Base-by-base conservation (phyloP, 2,113 vertebrate species). In the Daubentonia madagascariensis region DNA sequence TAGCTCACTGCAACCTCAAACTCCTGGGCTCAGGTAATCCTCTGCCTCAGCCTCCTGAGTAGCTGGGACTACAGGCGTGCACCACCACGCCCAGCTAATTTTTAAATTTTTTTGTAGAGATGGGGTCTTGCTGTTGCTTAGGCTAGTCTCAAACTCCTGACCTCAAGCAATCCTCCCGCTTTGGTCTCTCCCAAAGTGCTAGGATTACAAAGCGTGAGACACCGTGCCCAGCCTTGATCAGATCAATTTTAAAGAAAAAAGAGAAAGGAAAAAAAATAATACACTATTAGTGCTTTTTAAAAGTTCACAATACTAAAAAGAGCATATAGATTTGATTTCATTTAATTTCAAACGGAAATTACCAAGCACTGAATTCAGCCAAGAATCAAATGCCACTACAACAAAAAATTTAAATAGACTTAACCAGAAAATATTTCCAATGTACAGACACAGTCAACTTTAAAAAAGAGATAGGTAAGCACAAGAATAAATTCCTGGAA, bases 361-460 rank as follows among this genome's bases (percentile, higher is more conserved):
- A 81, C 25, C 43, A 72, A 93, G 65, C 50, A 65, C 25, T 90
- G 37, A 80, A 79, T 45, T 48, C 25, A 50, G 54, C 22, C 48
- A 93, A 95, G 48, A 91, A 76, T 61, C 85, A 89, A 83, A 91
- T 32, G 25, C 12, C 43, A 81, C 22, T 43, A 91, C 59, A 73
- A 75, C 43, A 90, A 68, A 78, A 86, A 70, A 84, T 37, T 79
- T 85, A 93, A 86, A 67, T 50, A 80, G 25, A 85, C 32, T 89
- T 95, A 97, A 85, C 37, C 13, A 90, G 48, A 85, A 92, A 85
- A 80, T 85, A 94, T 86, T 96, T 83, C 50, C 48, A 89, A 40
- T 70, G 59, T 89, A 65, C n/a, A 91, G 57, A 92, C 22, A 79
- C 57, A 84, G 28, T 37, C 89, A 93, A 87, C 35, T 76, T 83